Base-by-base conservation (phyloP, 2,888 invertebrate genomes). In the Sabellastarte sp. region DNA sequence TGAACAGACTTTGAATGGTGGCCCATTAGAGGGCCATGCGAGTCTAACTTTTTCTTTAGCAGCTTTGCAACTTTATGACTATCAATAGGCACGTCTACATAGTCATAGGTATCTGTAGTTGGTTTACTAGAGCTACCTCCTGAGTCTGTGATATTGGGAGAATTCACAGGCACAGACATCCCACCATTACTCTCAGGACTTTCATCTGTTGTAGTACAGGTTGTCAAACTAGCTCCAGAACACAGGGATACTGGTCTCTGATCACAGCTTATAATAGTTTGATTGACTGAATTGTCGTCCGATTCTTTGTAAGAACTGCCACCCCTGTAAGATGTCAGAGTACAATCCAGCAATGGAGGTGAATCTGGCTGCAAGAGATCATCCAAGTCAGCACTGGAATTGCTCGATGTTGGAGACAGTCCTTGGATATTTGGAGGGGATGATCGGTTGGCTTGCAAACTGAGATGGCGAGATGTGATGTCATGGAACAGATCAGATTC, bases 81-180 rank as follows among this genome's bases (percentile, higher is more conserved):
- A 30, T 59, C 53, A 28, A 58, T 24, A 2, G 65, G 61, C 5
- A 65, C 50, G 20, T 69, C 67, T 10, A 65, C 62, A 52, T 67
- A 69, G 57, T 69, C 69, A 41, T 69, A 69, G 30, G 52, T 63
- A 57, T 69, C 69, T 1, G 69, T 67, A 31, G 65, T 69, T 30
- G 63, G 69, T 31, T 64, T 64, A 4, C 61, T 61, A 24, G 61
- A 61, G 53, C 63, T 63, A 20, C 62, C 62, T n/a, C 66, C 66
- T 1, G 69, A 69, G 59, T 67, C 67, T 5, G 69, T 69, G 32
- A 67, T 60, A 32, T 68, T 68, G n/a, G 69, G 69, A 26, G 69
- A 69, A 59, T 69, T 69, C 20, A 68, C 66, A 15, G 68, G 68
- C 3, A 68, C 68, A 15, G 61, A 51, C 32, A 68, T 32, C 26